A percentile compares a stretch with the other conserved stretches of the same genome.
phyloP scores from a whole-genome alignment of 1,140 invertebrate genomes.

The Achroia grisella region DNA sequence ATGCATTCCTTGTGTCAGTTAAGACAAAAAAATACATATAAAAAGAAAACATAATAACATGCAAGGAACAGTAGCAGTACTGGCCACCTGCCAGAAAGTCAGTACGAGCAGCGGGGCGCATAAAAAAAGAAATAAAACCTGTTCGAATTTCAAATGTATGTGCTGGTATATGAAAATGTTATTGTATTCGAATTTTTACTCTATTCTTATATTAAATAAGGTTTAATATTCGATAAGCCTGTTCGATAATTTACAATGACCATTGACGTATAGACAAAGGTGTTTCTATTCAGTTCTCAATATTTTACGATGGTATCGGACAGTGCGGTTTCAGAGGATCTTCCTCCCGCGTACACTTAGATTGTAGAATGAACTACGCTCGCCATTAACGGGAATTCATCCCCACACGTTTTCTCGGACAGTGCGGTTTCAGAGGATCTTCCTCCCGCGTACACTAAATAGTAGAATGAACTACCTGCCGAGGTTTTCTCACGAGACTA shows the following conservation, averaged over 20 bases:
- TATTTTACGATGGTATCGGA: too few relatives aligned
- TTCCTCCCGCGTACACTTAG: too few relatives aligned
- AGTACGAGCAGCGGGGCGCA: background rate
- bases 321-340: too few relatives aligned
- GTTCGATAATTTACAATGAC: background rate
- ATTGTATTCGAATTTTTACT: background rate
- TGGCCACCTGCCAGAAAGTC: conserved; percentile 5
- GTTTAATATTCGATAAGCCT: background rate
- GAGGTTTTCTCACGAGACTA: too few relatives aligned
- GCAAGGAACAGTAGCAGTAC: background rate
- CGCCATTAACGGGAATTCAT: too few relatives aligned
- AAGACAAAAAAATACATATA: background rate
- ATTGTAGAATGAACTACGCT: too few relatives aligned
- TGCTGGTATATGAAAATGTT: background rate
- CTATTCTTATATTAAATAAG: background rate
- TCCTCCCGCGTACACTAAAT: too few relatives aligned
- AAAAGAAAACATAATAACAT: conserved; percentile 3
- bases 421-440: too few relatives aligned
- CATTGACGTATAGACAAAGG: background rate
- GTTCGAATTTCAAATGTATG: conserved; percentile 6
- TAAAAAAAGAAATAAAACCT: conserved; percentile 3
- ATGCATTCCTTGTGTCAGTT: background rate
- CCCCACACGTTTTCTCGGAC: too few relatives aligned
- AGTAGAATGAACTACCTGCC: too few relatives aligned
- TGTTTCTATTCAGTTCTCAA: background rate